Evolutionary conservation across 2,888 invertebrate genomes (phyloP).

Genomic region (Agrenia bidenticulata): DNA sequence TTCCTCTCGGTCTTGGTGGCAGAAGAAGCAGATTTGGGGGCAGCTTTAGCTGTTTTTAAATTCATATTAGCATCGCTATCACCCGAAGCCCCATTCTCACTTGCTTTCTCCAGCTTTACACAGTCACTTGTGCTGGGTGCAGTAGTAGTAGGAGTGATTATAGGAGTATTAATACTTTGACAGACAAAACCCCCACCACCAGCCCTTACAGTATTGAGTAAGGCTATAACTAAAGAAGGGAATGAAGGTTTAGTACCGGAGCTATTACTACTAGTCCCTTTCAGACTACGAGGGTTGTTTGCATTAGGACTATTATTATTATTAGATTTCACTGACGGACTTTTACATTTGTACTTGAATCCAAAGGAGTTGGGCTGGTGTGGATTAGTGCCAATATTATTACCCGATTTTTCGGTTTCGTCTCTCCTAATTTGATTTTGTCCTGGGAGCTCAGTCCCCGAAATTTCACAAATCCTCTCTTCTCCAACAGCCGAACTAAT

Average conservation of each 20-base stretch:
- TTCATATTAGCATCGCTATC: constrained; percentile 18
- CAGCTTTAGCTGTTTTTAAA: constrained; percentile 8
- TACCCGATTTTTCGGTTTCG: constrained; percentile 4
- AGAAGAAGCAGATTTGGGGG: neutral
- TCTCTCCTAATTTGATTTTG: constrained; percentile 5
- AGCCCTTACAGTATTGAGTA: constrained; percentile 19
- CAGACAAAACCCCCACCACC: neutral
- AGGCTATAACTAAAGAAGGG: constrained; percentile 15
- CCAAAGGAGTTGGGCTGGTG: neutral
- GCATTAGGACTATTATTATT: constrained; percentile 12
- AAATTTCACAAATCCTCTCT: neutral
- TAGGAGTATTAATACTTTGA: neutral
- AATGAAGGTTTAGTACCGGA: constrained; percentile 4
- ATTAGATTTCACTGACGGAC: neutral
- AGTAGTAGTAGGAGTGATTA: neutral
- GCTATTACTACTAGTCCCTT: neutral
- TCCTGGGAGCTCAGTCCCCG: too few relatives aligned
- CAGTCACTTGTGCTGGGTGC: neutral
- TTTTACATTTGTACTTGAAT: neutral
- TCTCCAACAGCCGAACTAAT: neutral
- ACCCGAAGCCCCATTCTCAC: neutral
- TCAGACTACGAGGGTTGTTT: too few relatives aligned
- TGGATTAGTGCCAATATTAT: neutral
- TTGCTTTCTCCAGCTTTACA: constrained; percentile 5
- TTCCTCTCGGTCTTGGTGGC: neutral